Base-by-base conservation (phyloP, 2,888 invertebrate species). In the Stenolophus ochropezus region DNA sequence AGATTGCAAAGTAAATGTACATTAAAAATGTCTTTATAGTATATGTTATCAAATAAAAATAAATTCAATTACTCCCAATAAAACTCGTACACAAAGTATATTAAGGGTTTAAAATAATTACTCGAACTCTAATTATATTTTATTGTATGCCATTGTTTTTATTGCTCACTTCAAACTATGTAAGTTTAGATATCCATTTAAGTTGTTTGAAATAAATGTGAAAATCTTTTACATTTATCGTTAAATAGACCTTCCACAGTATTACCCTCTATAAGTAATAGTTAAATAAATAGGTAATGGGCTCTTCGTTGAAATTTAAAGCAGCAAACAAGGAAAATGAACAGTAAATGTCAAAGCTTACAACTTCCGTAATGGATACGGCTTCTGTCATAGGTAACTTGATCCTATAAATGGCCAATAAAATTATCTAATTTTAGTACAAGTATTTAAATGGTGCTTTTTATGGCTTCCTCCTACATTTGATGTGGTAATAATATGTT, bases 341-440 rank as follows among this genome's bases (percentile, higher is more conserved):
- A 73, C 14, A 23, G 73, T 18, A 58, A 56, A 56, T 76, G 16
- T 33, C 33, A 27, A 49, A 49, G 73, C 53, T 18, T 53, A 56
- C 74, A 53, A 74, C 51, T 74, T 76, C 76, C 58, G 56, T 76
- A 33, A 53, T 58, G 20, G 53, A 21, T 56, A 76, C 27, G 56
- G 58, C 58, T 76, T 75, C 58, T 56, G 53, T 27, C 53, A 8
- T 42, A 21, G 27, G 76, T 76, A 76, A 76, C 33, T 27, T 58
- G 58, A 76, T 56, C 58, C 49, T 73, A 27, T 33, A 73, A 73
- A 73, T 73, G 73, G 49, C 73, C 49, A 73, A 73, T 73, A 73
- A 73, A 73, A 49, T 69, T 73, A 49, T 73, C 49, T 49, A 49
- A 73, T 73, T 73, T 73, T 49, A 73, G 73, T 73, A 23, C 18